Conservation (phyloP, 1,140 invertebrate species). For the Pseudomyrmex flavicornis region DNA sequence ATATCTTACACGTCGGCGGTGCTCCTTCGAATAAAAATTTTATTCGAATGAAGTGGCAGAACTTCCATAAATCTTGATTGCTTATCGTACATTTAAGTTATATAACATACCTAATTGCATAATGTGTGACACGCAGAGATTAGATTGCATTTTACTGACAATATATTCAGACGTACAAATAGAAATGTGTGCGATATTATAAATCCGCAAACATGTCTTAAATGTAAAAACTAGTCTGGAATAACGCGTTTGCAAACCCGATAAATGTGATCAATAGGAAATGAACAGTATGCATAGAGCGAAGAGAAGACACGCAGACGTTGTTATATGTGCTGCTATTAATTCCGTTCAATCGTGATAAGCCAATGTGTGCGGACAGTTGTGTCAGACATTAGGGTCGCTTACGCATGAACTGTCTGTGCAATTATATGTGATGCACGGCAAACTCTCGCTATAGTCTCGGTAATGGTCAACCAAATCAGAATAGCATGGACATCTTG, state of each 20-base stretch:
- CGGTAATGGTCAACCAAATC: conserved; percentile 65
- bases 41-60: background rate
- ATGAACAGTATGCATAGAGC: conserved; percentile 17
- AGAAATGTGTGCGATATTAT: background rate
- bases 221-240: background rate
- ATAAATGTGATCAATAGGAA: conserved; percentile 15
- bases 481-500: conserved; percentile 26
- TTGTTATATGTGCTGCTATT: conserved; percentile 63
- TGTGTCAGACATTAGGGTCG: conserved; percentile 73
- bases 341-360: conserved; percentile 73
- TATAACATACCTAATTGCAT: background rate
- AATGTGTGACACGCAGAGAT: too few species aligned
- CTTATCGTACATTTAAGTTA: background rate
- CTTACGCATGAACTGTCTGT: conserved; percentile 70
- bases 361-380: conserved; percentile 71
- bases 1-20: conserved; percentile 30
- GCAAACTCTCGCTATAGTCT: conserved; percentile 58
- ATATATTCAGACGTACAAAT: background rate
- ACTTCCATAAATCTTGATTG: background rate
- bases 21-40: conserved; percentile 38
- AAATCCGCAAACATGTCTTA: background rate
- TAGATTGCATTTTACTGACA: background rate
- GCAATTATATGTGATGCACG: conserved; percentile 65
- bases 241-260: background rate
- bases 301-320: conserved; percentile 45